Evolutionary conservation across 2,113 vertebrate genomes (phyloP).

Genomic region (Cygnus buccinator): DNA sequence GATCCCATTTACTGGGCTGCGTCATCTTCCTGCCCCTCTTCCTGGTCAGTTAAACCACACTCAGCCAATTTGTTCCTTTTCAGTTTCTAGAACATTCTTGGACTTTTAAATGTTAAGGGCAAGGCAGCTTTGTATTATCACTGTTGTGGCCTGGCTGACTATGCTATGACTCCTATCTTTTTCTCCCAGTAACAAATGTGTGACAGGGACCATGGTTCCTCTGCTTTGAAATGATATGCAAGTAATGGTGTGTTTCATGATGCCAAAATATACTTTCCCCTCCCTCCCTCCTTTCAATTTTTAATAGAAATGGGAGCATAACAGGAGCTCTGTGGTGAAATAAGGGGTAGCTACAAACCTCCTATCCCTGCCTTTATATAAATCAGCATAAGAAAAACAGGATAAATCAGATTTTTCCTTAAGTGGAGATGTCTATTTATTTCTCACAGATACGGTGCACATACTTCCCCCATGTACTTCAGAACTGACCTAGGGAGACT

Average conservation of each 20-base stretch:
- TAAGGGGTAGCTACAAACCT: background rate
- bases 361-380: background rate
- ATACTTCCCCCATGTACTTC: background rate
- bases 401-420: background rate
- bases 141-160: background rate
- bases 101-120: background rate
- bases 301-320: background rate
- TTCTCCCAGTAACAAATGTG: background rate
- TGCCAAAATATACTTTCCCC: background rate
- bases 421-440: background rate
- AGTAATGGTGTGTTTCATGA: background rate
- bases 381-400: background rate
- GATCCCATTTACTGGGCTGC: background rate
- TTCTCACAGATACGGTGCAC: background rate
- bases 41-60: conserved; percentile 8
- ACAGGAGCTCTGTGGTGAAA: background rate
- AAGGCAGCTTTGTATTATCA: background rate
- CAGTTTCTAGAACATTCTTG: background rate
- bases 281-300: background rate
- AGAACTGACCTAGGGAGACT: background rate
- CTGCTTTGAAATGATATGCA: background rate
- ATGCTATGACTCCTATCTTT: background rate
- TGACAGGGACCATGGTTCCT: background rate
- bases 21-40: background rate
- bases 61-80: background rate